Evolutionary conservation across 2,113 vertebrate species (phyloP).

Genomic region (Rousettus leschenaultii): DNA sequence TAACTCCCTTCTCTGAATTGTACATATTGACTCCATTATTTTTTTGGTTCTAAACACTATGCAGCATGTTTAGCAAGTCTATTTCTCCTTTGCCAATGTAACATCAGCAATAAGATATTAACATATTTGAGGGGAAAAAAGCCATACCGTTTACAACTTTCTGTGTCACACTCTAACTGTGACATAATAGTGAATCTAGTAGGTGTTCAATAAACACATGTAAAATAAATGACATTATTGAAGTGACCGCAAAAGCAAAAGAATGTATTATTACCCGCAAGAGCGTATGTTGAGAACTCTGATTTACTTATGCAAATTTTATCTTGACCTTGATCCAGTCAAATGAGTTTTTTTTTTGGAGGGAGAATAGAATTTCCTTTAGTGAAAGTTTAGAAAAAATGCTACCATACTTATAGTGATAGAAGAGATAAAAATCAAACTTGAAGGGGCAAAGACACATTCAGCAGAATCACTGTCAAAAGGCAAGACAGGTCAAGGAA

Average conservation of each 20-base stretch:
- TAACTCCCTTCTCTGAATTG: background rate
- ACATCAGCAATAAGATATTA: background rate
- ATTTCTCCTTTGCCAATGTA: background rate
- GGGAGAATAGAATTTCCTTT: background rate
- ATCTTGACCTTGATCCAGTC: background rate
- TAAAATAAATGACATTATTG: background rate
- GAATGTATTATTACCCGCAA: background rate
- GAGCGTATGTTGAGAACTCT: background rate
- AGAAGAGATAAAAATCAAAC: conserved; percentile 2
- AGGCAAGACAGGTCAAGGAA: background rate
- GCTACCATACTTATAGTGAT: background rate
- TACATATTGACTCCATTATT: background rate
- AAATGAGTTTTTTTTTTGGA: background rate
- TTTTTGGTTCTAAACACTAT: background rate
- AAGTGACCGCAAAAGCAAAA: background rate
- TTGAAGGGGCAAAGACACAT: background rate
- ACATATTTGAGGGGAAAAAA: background rate
- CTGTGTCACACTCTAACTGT: background rate
- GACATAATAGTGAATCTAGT: background rate
- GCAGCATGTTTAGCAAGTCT: background rate
- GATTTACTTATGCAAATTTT: background rate
- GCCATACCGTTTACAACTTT: background rate
- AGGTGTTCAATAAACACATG: background rate
- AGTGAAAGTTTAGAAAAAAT: background rate
- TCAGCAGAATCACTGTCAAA: background rate